Percentiles rank a stretch among this genome's conserved stretches.
Conservation (phyloP, 2,888 invertebrate species). For the Pandemis corylana region DNA sequence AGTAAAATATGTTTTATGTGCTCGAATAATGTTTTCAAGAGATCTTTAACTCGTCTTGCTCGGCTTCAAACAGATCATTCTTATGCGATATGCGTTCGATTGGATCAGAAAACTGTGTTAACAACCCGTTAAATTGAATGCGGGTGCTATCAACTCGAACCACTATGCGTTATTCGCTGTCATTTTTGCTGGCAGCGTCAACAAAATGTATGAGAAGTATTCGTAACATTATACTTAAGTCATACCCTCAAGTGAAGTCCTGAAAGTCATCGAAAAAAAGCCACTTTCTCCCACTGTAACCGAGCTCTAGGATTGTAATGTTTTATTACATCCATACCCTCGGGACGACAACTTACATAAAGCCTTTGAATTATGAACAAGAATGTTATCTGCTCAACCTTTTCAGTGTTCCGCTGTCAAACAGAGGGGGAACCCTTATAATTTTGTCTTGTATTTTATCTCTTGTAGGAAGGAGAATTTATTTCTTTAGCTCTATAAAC, state of each 20-base stretch:
- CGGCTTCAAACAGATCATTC: slow-evolving; percentile 36
- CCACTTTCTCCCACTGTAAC: slow-evolving; percentile 26
- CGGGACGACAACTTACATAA: slow-evolving; percentile 42
- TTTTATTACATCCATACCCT: slow-evolving; percentile 55
- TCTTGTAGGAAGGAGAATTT: slow-evolving; percentile 26
- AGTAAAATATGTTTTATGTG: slow-evolving; percentile 42
- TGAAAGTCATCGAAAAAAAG: slow-evolving; percentile 31
- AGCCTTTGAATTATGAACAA: slow-evolving; percentile 41
- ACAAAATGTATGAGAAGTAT: background rate
- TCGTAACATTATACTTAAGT: background rate
- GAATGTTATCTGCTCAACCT: slow-evolving; percentile 40
- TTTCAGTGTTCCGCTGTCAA: slow-evolving; percentile 40
- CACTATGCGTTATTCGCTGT: background rate
- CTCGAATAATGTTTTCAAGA: slow-evolving; percentile 33
- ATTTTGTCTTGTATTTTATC: slow-evolving; percentile 40
- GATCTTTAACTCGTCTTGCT: slow-evolving; percentile 31
- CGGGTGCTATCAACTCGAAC: slow-evolving; percentile 14
- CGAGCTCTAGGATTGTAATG: slow-evolving; percentile 47
- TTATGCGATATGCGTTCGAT: slow-evolving; percentile 31
- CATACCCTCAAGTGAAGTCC: slow-evolving; percentile 18
- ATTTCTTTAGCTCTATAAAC: slow-evolving; percentile 27
- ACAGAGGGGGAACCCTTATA: slow-evolving; percentile 37
- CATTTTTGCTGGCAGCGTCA: background rate
- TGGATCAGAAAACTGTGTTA: slow-evolving; percentile 26
- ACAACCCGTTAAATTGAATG: slow-evolving; percentile 22